A percentile compares a stretch with the other conserved stretches of the same genome.
Conservation (phyloP, 2,113 vertebrate species). For the Ceuthmochares aereus region DNA sequence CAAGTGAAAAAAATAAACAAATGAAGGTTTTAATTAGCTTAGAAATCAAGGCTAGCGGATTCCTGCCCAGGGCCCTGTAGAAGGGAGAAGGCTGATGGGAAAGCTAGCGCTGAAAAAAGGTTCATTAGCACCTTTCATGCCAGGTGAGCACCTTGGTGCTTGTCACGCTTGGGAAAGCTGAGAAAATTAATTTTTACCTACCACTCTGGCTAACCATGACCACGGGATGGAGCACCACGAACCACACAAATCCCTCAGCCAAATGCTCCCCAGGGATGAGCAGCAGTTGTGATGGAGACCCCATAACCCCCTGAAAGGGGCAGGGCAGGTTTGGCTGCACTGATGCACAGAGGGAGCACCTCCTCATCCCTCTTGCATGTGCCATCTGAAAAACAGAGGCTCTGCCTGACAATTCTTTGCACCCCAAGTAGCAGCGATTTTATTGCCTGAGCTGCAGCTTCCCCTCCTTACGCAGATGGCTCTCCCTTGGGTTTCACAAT, state of each 20-base stretch:
- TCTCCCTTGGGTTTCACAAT: background rate
- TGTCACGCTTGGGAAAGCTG: fast-evolving
- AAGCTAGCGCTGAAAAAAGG: background rate
- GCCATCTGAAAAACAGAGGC: background rate
- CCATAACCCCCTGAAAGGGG: background rate
- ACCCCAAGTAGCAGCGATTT: background rate
- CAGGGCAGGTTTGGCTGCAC: background rate
- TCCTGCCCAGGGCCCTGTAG: background rate
- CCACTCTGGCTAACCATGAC: background rate
- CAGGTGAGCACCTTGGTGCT: background rate
- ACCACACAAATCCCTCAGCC: background rate
- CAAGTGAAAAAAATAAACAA: background rate
- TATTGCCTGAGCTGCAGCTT: background rate
- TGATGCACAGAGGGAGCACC: background rate
- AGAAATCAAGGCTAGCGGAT: background rate
- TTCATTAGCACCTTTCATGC: background rate
- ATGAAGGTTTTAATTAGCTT: background rate
- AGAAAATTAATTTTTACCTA: background rate
- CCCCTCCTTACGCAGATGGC: background rate
- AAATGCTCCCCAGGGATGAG: background rate
- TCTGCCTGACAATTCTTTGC: background rate
- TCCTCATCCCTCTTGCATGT: background rate
- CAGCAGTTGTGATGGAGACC: background rate
- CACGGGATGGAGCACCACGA: background rate
- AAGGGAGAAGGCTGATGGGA: background rate